These are phyloP conservation scores for Tenthredo scrophulariae DNA, from an alignment of 2,888 invertebrate genomes.

Conservation along the genomic window DNA sequence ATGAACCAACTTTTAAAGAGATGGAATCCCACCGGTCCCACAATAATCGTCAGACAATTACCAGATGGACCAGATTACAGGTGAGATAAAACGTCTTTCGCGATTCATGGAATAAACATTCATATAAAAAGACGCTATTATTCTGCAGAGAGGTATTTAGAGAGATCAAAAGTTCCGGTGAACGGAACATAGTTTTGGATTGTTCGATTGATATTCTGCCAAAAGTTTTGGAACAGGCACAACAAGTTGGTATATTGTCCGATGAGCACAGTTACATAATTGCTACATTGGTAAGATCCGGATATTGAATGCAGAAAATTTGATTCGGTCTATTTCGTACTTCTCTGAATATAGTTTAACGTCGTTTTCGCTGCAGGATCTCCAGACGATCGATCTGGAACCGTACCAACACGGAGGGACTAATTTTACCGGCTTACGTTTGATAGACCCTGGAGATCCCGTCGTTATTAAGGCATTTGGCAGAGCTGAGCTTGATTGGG, in stretches of 20 bases:
- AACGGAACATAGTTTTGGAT: slow-evolving; percentile 94
- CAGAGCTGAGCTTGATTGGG: slow-evolving; percentile 64
- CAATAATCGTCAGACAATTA: slow-evolving; percentile 83
- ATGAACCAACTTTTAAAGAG: slow-evolving; percentile 87
- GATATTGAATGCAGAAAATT: slow-evolving; percentile 54
- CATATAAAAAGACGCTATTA: neutral
- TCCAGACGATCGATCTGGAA: slow-evolving; percentile 94
- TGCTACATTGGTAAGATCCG: slow-evolving; percentile 88
- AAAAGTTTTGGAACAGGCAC: slow-evolving; percentile 94
- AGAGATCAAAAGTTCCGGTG: slow-evolving; percentile 94
- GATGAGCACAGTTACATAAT: slow-evolving; percentile 96
- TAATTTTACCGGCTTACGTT: slow-evolving; percentile 95
- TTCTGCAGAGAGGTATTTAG: slow-evolving; percentile 89
- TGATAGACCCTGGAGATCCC: slow-evolving; percentile 91
- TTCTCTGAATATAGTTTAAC: neutral
- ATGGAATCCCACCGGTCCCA: slow-evolving; percentile 81
- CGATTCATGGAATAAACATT: neutral
- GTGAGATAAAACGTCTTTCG: neutral
- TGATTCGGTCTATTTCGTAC: neutral
- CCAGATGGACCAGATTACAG: slow-evolving; percentile 84
- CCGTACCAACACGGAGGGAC: slow-evolving; percentile 97
- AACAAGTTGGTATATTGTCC: slow-evolving; percentile 98
- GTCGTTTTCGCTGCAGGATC: slow-evolving; percentile 82
- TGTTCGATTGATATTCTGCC: slow-evolving; percentile 92
- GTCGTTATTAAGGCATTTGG: slow-evolving; percentile 80